Conservation (phyloP, 2,113 vertebrate genomes). For the Phycodurus eques region DNA sequence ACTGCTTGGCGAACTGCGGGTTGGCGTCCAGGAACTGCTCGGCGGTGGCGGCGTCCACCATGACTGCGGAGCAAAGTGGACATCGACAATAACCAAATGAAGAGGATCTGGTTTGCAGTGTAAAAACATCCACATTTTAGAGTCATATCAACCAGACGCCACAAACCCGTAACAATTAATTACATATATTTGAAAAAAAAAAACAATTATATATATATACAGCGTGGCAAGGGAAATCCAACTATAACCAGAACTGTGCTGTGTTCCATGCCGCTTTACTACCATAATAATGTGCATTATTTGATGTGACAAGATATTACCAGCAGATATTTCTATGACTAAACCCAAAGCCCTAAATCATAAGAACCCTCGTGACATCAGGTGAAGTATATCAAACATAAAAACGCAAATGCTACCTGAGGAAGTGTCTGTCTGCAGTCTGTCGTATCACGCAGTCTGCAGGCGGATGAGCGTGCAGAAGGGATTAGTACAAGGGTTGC, state of each 20-base stretch:
- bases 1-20: conserved; percentile 80
- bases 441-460: conserved; percentile 38
- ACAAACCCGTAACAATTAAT: too few species aligned
- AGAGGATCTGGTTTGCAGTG: too few species aligned
- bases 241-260: too few species aligned
- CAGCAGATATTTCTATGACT: too few species aligned
- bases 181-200: too few species aligned
- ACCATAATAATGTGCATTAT: too few species aligned
- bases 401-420: conserved; percentile 30
- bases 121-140: too few species aligned
- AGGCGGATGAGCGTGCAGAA: conserved; percentile 59
- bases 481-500: conserved; percentile 72
- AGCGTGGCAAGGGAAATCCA: too few species aligned
- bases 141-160: too few species aligned
- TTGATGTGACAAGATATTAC: neutral
- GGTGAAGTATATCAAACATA: neutral
- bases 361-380: neutral
- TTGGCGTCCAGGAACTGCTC: conserved; percentile 85
- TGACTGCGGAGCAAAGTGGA: conserved; percentile 21
- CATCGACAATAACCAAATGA: neutral
- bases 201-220: too few species aligned
- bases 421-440: conserved; percentile 24
- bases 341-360: too few species aligned
- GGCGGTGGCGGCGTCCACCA: conserved; percentile 76
- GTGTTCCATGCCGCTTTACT: too few species aligned